Evolutionary conservation across 1,140 invertebrate species (phyloP), one percentile per base, ranked within the genome.

Genomic region (Wiebesia pumilae): DNA sequence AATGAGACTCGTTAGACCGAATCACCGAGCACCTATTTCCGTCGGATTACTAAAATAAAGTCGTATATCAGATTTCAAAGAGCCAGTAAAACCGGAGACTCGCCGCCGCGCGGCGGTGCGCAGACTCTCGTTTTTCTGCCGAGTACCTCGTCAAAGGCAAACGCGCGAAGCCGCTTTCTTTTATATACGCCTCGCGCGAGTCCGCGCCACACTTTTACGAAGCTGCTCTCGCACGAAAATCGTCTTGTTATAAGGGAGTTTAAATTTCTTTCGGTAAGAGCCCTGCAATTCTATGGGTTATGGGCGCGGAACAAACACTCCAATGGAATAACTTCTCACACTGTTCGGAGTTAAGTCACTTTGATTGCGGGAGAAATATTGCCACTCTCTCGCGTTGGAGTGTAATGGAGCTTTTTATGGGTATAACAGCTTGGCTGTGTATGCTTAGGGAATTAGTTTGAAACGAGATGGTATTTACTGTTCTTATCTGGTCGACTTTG

Each of bases 31-130:
- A n/a, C 43, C 75, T 80, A 73, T 81, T 85, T 75, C 40, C 78
- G 43, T 81, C 40, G 51, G 47, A 62, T 85, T 73, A 81, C 67
- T 65, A 81, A 85, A 85, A 81, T 85, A 81, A 85, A 85, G 78
- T 75, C 77, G 84, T 80, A 85, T 85, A 85, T 85, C 84, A 85
- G 47, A 69, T 85, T 73, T 81, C 78, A 81, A 85, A 81, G 78
- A 81, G 84, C 51, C 84, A 33, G 51, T 80, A 81, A 85, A 80
- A 85, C 40, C 40, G 27, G 30, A 79, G 83, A 83, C 73, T 79
- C 77, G 51, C 77, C 40, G 30, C n/a, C 7, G 1, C n/a, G 40
- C 40, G n/a, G 30, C 43, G 43, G 43, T 30, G 27, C 19, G 4
- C 69, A 19, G 16, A 30, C 47, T 14, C 47, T 79, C n/a, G 43